phyloP scores from a whole-genome alignment of 1,140 invertebrate genomes.

The Alviniconcha marisindica region DNA sequence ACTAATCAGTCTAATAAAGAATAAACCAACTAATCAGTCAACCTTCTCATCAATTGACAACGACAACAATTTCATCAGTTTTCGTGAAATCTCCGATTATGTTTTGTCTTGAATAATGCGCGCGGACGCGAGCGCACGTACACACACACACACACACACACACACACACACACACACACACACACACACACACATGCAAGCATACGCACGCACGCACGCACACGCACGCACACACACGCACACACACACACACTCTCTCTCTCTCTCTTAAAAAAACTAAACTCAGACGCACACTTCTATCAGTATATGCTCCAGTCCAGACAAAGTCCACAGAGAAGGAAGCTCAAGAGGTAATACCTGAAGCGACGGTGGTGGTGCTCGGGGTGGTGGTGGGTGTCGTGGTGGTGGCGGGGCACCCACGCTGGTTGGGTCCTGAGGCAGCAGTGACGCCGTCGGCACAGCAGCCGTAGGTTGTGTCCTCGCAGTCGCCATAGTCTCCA shows the following conservation, averaged over 20 bases:
- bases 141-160: neutral
- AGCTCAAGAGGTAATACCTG: no score
- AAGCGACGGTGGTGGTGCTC: neutral
- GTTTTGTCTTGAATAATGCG: no score
- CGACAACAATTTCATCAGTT: no score
- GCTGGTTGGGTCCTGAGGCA: conserved; percentile 57
- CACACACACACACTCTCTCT: neutral
- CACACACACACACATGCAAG: neutral
- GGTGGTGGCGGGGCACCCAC: conserved; percentile 44
- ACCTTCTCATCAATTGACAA: no score
- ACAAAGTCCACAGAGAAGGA: no score
- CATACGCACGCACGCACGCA: neutral
- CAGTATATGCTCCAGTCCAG: no score
- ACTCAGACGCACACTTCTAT: neutral
- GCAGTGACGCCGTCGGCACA: conserved; percentile 70
- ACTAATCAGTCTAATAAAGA: no score
- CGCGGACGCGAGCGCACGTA: no score
- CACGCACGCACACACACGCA: conserved; percentile 3
- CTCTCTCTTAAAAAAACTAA: no score
- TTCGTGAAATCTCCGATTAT: no score
- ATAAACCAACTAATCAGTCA: no score
- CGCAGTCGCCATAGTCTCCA: conserved; percentile 57
- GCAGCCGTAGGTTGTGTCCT: conserved; percentile 62
- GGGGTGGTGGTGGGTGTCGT: neutral
- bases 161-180: neutral